phyloP scores from a whole-genome alignment of 2,888 invertebrate species.

The Plutella xylostella region DNA sequence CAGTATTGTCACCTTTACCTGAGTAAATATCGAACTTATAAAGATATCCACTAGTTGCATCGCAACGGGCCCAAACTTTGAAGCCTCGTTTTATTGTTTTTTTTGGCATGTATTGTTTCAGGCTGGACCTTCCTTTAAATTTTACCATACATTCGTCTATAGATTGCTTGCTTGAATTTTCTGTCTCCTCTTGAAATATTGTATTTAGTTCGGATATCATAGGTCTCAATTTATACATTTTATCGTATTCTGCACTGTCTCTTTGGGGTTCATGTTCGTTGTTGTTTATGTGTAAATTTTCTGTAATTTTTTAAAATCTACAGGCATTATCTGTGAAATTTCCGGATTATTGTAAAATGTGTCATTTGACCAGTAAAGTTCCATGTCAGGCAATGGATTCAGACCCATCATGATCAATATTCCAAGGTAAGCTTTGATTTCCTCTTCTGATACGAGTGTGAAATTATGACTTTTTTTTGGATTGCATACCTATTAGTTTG shows the following conservation, averaged over 20 bases:
- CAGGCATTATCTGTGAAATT: conserved; percentile 4
- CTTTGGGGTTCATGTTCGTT: conserved; percentile 12
- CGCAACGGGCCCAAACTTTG: conserved; percentile 9
- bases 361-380: conserved; percentile 16
- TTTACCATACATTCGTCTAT: conserved; percentile 26
- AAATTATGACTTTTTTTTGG: conserved; percentile 13
- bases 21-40: conserved; percentile 18
- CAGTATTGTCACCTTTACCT: conserved; percentile 20
- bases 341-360: conserved; percentile 10
- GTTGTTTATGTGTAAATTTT: conserved; percentile 14
- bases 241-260: conserved; percentile 13
- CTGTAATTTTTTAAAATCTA: conserved; percentile 13
- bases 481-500: conserved; percentile 20
- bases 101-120: conserved; percentile 24
- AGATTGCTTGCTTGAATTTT: conserved; percentile 18
- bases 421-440: conserved; percentile 17
- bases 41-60: conserved; percentile 7
- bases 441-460: conserved; percentile 6
- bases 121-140: conserved; percentile 21
- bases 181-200: conserved; percentile 13
- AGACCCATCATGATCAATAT: conserved; percentile 14
- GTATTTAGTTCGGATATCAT: conserved; percentile 11
- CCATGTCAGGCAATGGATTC: conserved; percentile 16
- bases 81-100: conserved; percentile 15
- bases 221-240: conserved; percentile 16